Evolutionary conservation across 2,113 vertebrate genomes (phyloP).

Genomic region (Engystomops pustulosus): DNA sequence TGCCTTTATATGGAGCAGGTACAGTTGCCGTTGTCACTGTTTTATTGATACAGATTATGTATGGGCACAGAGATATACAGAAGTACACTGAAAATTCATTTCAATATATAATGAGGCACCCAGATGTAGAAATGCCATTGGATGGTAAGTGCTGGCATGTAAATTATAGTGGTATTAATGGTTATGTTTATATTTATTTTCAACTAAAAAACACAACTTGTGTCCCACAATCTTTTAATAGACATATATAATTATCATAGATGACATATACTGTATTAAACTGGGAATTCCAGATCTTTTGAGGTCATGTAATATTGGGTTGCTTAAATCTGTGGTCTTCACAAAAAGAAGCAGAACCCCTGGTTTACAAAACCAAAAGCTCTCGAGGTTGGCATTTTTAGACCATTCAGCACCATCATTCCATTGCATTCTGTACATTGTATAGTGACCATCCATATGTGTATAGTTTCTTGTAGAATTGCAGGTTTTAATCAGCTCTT

Average conservation of each 20-base stretch:
- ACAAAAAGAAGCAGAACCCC: background rate
- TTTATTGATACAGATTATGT: background rate
- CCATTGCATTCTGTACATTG: too few relatives aligned
- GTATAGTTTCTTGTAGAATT: background rate
- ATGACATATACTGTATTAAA: too few relatives aligned
- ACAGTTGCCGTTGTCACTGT: background rate
- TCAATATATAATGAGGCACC: background rate
- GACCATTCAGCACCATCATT: background rate
- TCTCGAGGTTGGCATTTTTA: too few relatives aligned
- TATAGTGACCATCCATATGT: background rate
- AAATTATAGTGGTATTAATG: background rate
- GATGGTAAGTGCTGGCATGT: background rate
- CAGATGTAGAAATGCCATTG: background rate
- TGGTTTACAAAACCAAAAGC: background rate
- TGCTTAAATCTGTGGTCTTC: background rate
- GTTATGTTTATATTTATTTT: background rate
- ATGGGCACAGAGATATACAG: background rate
- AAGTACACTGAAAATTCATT: background rate
- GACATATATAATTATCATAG: too few relatives aligned
- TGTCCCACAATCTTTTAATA: too few relatives aligned
- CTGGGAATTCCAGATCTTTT: too few relatives aligned
- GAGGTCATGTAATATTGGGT: background rate
- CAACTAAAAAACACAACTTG: background rate
- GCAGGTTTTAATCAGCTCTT: background rate
- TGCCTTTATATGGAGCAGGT: background rate